Percentiles rank a stretch among this genome's conserved stretches.
Conservation (phyloP, 2,888 invertebrate species). For the Drosophila mercatorum region DNA sequence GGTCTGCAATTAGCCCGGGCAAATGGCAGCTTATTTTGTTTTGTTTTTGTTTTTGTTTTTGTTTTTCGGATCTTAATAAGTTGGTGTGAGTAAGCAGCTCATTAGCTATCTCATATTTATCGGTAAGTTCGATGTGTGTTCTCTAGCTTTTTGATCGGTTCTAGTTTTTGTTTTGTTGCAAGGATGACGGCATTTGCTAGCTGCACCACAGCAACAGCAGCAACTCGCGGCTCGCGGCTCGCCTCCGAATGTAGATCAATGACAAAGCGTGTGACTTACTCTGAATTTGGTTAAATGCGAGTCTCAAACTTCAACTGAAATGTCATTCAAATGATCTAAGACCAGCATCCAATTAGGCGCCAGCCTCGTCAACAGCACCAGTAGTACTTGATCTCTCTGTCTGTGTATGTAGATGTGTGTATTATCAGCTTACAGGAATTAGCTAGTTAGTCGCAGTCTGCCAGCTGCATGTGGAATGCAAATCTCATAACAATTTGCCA, state of each 20-base stretch:
- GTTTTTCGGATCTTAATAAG: slow-evolving; percentile 39
- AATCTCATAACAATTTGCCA: slow-evolving; percentile 53
- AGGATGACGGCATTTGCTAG: slow-evolving; percentile 75
- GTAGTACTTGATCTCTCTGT: slow-evolving; percentile 1
- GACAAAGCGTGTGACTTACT: slow-evolving; percentile 63
- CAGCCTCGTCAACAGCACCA: slow-evolving; percentile 56
- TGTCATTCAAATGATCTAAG: slow-evolving; percentile 68
- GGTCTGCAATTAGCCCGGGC: slow-evolving; percentile 17
- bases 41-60: neutral
- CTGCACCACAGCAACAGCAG: slow-evolving; percentile 44
- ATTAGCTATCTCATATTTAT: slow-evolving; percentile 63
- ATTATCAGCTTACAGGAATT: slow-evolving; percentile 74
- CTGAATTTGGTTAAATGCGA: slow-evolving; percentile 75
- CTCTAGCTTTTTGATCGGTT: slow-evolving; percentile 49
- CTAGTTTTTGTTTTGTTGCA: slow-evolving; percentile 57
- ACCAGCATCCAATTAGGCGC: slow-evolving; percentile 61
- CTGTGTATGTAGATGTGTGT: neutral
- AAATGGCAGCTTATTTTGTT: slow-evolving; percentile 24
- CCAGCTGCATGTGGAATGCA: slow-evolving; percentile 60
- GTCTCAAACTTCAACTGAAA: slow-evolving; percentile 51
- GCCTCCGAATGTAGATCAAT: slow-evolving; percentile 74
- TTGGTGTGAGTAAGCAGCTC: slow-evolving; percentile 32
- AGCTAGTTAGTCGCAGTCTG: slow-evolving; percentile 26
- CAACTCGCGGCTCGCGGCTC: slow-evolving; percentile 21
- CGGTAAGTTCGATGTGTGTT: slow-evolving; percentile 40